A percentile compares a stretch with the other conserved stretches of the same genome.
phyloP scores from a whole-genome alignment of 2,888 invertebrate genomes.

The Heliconius cydno region DNA sequence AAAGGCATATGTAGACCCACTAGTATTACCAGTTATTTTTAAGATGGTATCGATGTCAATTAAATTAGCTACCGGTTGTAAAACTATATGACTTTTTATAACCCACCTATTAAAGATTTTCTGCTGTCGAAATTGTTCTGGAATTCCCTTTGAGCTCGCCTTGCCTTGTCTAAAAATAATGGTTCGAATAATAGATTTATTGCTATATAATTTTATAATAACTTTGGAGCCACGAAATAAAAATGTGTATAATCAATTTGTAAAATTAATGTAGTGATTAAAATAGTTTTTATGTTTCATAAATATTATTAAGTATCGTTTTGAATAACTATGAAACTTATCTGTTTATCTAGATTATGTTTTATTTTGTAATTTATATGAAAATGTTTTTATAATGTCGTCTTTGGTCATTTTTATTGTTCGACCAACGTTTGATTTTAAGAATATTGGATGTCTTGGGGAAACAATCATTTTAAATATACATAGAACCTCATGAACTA shows the following conservation, averaged over 20 bases:
- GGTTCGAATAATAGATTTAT: slow-evolving; percentile 24
- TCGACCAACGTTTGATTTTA: not conserved
- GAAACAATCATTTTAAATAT: not conserved
- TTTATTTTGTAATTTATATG: slow-evolving; percentile 1
- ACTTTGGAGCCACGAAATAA: slow-evolving; percentile 21
- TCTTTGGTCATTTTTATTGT: not conserved
- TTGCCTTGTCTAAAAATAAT: slow-evolving; percentile 18
- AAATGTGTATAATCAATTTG: slow-evolving; percentile 23
- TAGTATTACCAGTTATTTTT: slow-evolving; percentile 36
- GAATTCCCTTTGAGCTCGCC: slow-evolving; percentile 20
- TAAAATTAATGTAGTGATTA: slow-evolving; percentile 17
- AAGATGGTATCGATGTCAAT: slow-evolving; percentile 44
- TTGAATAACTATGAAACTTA: not conserved
- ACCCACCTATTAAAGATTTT: slow-evolving; percentile 35
- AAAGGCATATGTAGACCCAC: slow-evolving; percentile 17
- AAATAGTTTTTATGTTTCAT: slow-evolving; percentile 15
- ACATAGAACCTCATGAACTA: no score
- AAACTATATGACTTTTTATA: slow-evolving; percentile 43
- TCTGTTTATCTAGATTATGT: slow-evolving; percentile 10
- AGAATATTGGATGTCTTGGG: not conserved
- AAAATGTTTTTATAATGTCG: not conserved
- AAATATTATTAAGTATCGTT: slow-evolving; percentile 16
- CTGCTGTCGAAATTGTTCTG: slow-evolving; percentile 27
- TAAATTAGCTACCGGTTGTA: slow-evolving; percentile 48
- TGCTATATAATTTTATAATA: slow-evolving; percentile 20